Evolutionary conservation across 2,797 vertebrate genomes (phyloP).

Genomic region (Pseudomugil gertrudae): DNA sequence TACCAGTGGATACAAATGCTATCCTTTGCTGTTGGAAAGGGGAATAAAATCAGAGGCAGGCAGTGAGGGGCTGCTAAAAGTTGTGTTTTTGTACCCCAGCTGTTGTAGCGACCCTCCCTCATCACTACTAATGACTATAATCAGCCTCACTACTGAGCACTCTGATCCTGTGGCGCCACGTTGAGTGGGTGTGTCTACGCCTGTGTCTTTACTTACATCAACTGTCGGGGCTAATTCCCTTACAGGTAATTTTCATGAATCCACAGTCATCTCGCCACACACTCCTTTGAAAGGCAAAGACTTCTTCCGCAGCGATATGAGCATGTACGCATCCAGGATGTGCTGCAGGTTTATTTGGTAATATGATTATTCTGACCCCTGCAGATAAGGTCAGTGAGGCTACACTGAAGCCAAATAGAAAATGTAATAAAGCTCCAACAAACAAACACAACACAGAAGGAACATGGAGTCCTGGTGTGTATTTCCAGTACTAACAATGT

Average conservation of each 20-base stretch:
- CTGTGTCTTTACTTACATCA: slow-evolving; percentile 9
- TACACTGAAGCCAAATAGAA: slow-evolving; percentile 28
- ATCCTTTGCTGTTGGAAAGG: background rate
- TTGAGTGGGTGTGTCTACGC: slow-evolving; percentile 25
- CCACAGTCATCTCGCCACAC: slow-evolving; percentile 5
- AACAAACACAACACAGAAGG: slow-evolving; percentile 18
- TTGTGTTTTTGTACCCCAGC: slow-evolving; percentile 49
- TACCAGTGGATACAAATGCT: background rate
- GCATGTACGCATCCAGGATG: background rate
- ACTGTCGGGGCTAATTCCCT: slow-evolving; percentile 23
- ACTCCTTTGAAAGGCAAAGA: slow-evolving; percentile 12
- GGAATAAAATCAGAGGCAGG: slow-evolving; percentile 6
- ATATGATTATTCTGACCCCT: slow-evolving; percentile 6
- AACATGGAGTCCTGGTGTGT: background rate
- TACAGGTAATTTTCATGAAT: slow-evolving; percentile 31
- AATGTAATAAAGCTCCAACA: slow-evolving; percentile 23
- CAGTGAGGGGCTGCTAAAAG: slow-evolving; percentile 14
- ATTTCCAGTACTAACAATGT: slow-evolving; percentile 2
- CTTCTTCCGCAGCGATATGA: slow-evolving; percentile 4
- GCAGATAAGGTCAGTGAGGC: slow-evolving; percentile 18
- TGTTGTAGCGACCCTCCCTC: slow-evolving; percentile 42
- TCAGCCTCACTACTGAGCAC: slow-evolving; percentile 40
- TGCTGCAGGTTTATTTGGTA: slow-evolving; percentile 13
- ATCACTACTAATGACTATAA: slow-evolving; percentile 60
- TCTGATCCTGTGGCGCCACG: slow-evolving; percentile 48